Percentiles rank a stretch among this genome's conserved stretches.
These are phyloP conservation scores for Lasioglossum lativentre DNA, from an alignment of 2,888 invertebrate genomes.

Conservation along the genomic window DNA sequence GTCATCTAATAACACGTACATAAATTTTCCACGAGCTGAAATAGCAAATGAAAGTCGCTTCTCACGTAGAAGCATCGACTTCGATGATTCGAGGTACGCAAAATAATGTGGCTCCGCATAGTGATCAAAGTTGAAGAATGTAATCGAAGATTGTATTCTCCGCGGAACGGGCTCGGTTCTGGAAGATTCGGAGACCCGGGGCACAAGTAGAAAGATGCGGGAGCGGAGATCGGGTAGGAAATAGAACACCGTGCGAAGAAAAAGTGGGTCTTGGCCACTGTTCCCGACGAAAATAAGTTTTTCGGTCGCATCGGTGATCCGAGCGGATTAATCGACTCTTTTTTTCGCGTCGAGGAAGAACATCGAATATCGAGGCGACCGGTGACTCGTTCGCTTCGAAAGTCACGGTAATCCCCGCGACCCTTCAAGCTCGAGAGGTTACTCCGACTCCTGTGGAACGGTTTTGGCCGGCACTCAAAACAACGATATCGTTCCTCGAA, in stretches of 20 bases:
- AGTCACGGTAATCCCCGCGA: slow-evolving; percentile 17
- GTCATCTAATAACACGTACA: background rate
- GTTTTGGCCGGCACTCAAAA: slow-evolving; percentile 52
- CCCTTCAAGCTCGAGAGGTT: slow-evolving; percentile 4
- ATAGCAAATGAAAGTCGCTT: background rate
- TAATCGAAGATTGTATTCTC: background rate
- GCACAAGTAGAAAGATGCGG: slow-evolving; percentile 52
- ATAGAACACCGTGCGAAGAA: slow-evolving; percentile 58
- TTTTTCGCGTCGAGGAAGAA: background rate
- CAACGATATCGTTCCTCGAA: slow-evolving; percentile 44
- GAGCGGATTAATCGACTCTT: background rate
- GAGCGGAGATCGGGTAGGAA: slow-evolving; percentile 45
- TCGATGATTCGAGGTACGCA: background rate
- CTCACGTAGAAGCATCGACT: background rate
- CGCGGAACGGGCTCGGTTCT: background rate
- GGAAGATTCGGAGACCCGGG: slow-evolving; percentile 19
- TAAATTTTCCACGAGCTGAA: background rate
- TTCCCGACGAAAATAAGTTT: slow-evolving; percentile 61
- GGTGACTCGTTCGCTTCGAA: slow-evolving; percentile 4
- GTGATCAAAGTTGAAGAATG: background rate
- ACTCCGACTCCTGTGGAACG: slow-evolving; percentile 45
- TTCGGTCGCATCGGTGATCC: slow-evolving; percentile 39
- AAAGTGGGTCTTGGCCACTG: slow-evolving; percentile 68
- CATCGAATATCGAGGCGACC: background rate
- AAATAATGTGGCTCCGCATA: background rate